A percentile compares a stretch with the other conserved stretches of the same genome.
These are phyloP conservation scores for Sphaeramia orbicularis DNA, from an alignment of 2,797 vertebrate species.

Conservation along the genomic window DNA sequence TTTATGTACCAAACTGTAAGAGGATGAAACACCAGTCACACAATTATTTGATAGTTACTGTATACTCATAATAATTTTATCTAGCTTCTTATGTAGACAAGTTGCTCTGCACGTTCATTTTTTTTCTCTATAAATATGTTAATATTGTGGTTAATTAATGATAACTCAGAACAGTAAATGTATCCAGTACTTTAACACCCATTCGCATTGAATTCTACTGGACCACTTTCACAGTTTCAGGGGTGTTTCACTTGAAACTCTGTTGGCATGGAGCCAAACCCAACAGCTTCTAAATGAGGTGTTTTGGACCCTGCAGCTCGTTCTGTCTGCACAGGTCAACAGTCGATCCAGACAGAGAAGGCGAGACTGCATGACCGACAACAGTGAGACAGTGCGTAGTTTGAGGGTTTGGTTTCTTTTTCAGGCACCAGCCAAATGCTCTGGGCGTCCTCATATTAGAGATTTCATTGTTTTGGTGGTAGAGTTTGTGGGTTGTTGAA, in stretches of 20 bases:
- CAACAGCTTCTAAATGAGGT: neutral
- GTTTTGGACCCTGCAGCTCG: slow-evolving; percentile 7
- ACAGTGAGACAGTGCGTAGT: neutral
- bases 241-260: neutral
- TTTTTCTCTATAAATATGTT: neutral
- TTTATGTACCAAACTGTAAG: too few species aligned
- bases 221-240: neutral
- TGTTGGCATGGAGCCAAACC: neutral
- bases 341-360: neutral
- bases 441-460: neutral
- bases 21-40: too few species aligned
- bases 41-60: too few species aligned
- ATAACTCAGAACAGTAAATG: neutral
- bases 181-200: neutral
- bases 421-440: neutral
- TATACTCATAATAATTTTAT: too few species aligned
- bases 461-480: neutral
- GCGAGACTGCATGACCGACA: neutral
- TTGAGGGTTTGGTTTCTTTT: neutral
- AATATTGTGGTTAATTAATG: neutral
- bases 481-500: slow-evolving; percentile 6
- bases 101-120: too few species aligned
- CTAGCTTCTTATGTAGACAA: too few species aligned
- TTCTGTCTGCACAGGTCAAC: slow-evolving; percentile 2
- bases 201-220: neutral